Base-by-base conservation (phyloP, 2,888 invertebrate species). In the Andrena flavipes region DNA sequence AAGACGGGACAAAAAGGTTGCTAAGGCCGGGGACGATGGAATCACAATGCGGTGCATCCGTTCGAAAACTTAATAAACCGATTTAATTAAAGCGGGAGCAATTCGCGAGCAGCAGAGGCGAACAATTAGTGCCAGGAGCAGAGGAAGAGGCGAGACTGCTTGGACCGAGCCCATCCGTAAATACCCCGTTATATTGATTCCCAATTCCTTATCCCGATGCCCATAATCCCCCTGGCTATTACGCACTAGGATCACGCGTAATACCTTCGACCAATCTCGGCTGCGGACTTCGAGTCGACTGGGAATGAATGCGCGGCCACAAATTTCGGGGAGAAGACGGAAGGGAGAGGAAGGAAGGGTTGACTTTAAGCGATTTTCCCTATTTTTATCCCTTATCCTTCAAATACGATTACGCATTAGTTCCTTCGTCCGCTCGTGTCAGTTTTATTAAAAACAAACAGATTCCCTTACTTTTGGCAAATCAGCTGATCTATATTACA, bases 1-100 rank as follows among this genome's bases (percentile, higher is more conserved):
- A 23, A 20, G 23, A 6, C 10, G n/a, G 65, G 23, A 16, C 20
- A 75, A 68, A 74, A 74, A 67, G 76, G 20, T 26, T 48, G 33
- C 69, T 69, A 49, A n/a, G 62, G 74, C 33, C 60, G 51, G 56
- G 80, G 64, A 77, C 76, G 84, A 80, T 78, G 80, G 74, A 83
- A 69, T 76, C 83, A 68, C 86, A 86, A 82, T 83, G 81, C 84
- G 81, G 79, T 73, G 89, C 89, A 87, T 89, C 83, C 80, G 83
- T 84, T 89, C 84, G 88, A 90, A 87, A 86, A 85, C 88, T 91
- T 91, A 90, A 91, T 91, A 90, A 87, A 91, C 87, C 91, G 91
- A 91, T 91, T 91, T 91, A 90, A 91, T 91, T 90, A 91, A 91
- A 90, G 86, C 88, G 85, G 87, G 85, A 85, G 82, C 88, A 85